Percentiles rank a stretch among this genome's conserved stretches.
Conservation (phyloP, 2,113 vertebrate genomes). For the Lonchura striata region DNA sequence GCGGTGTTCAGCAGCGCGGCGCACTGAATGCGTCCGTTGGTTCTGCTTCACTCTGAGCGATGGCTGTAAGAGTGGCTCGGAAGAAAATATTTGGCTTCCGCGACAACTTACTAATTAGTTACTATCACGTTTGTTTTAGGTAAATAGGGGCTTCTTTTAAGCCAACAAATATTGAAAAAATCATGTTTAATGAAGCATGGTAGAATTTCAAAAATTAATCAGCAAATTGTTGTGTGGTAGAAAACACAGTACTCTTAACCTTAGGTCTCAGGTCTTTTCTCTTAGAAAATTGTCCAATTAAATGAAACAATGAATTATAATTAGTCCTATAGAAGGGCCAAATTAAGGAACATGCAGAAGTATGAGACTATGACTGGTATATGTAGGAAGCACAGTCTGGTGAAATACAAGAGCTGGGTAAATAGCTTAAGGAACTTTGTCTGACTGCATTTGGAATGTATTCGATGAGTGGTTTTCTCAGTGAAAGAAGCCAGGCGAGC, state of each 20-base stretch:
- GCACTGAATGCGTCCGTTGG: accelerated
- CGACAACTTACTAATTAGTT: not conserved
- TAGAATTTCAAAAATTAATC: not conserved
- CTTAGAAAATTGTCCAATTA: not conserved
- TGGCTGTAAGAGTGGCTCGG: not conserved
- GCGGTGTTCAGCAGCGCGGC: not conserved
- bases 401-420: not conserved
- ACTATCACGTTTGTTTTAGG: not conserved
- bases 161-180: not conserved
- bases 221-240: not conserved
- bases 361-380: accelerated
- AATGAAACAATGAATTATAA: not conserved
- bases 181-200: not conserved
- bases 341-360: not conserved
- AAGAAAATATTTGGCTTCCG: accelerated
- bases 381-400: not conserved
- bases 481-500: not conserved
- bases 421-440: not conserved
- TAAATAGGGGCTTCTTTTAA: not conserved
- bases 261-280: not conserved
- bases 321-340: not conserved
- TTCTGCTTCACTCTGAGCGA: not conserved
- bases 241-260: accelerated
- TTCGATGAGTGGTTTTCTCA: not conserved
- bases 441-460: not conserved